These are phyloP conservation scores for Branchellion lobata DNA, from an alignment of 2,888 invertebrate genomes.

Conservation along the genomic window DNA sequence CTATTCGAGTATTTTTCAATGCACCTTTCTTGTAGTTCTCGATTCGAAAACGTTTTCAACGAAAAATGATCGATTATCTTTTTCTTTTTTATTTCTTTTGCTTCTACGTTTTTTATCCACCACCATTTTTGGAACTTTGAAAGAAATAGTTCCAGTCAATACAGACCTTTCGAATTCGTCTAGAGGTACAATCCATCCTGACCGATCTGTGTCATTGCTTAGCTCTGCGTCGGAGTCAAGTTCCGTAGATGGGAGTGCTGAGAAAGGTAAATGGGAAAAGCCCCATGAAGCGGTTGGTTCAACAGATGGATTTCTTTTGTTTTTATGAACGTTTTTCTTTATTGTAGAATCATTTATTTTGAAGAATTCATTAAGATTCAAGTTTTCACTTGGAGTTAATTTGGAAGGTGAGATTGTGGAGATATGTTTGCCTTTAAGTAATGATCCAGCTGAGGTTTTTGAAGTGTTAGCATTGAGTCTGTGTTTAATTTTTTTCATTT, in stretches of 20 bases:
- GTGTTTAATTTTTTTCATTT: background rate
- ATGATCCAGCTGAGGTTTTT: background rate
- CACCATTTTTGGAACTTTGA: slow-evolving; percentile 20
- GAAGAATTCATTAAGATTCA: no score
- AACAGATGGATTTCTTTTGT: background rate
- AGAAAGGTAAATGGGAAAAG: no score
- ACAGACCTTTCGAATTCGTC: background rate
- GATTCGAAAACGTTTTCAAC: no score
- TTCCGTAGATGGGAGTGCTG: no score
- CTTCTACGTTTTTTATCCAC: slow-evolving; percentile 36
- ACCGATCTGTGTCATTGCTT: background rate
- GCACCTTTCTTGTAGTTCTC: no score
- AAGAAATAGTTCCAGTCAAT: background rate
- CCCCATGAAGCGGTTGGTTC: no score
- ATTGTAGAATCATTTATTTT: background rate
- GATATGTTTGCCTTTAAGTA: background rate
- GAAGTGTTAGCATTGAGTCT: background rate
- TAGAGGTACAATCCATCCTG: slow-evolving; percentile 40
- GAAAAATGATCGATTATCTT: no score
- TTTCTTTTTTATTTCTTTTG: background rate
- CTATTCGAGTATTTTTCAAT: no score
- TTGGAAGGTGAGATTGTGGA: background rate
- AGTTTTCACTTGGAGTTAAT: background rate
- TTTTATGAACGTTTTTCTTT: background rate
- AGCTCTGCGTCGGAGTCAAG: no score